A percentile compares a stretch with the other conserved stretches of the same genome.
phyloP scores from a whole-genome alignment of 2,113 vertebrate genomes.

The Merops nubicus region DNA sequence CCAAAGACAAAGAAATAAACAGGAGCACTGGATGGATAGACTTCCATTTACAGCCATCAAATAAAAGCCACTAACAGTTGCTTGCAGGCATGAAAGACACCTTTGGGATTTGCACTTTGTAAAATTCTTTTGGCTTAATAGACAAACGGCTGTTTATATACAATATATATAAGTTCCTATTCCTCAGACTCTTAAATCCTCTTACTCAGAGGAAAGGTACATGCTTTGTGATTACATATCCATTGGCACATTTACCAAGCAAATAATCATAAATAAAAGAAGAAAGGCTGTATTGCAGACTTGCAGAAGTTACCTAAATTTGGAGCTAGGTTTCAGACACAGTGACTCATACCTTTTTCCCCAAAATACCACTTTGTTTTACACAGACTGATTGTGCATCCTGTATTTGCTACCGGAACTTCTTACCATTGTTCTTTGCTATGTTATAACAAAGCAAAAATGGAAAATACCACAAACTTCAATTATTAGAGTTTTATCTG shows the following conservation, averaged over 20 bases:
- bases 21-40: background rate
- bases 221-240: background rate
- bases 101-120: background rate
- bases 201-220: background rate
- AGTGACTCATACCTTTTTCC: background rate
- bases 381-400: background rate
- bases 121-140: slow-evolving; percentile 10
- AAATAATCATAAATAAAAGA: background rate
- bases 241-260: background rate
- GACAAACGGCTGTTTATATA: background rate
- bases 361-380: background rate
- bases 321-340: background rate
- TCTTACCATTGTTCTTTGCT: background rate
- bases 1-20: slow-evolving; percentile 24
- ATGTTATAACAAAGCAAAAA: background rate
- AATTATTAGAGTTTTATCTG: background rate
- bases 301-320: background rate
- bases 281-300: background rate
- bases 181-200: background rate
- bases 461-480: background rate
- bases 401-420: background rate
- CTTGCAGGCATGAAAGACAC: background rate
- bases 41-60: background rate
- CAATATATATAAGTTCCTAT: background rate
- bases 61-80: background rate